Evolutionary conservation across 64 coral and sea anemone genomes (phyloP).

Genomic region (Montipora foliosa): DNA sequence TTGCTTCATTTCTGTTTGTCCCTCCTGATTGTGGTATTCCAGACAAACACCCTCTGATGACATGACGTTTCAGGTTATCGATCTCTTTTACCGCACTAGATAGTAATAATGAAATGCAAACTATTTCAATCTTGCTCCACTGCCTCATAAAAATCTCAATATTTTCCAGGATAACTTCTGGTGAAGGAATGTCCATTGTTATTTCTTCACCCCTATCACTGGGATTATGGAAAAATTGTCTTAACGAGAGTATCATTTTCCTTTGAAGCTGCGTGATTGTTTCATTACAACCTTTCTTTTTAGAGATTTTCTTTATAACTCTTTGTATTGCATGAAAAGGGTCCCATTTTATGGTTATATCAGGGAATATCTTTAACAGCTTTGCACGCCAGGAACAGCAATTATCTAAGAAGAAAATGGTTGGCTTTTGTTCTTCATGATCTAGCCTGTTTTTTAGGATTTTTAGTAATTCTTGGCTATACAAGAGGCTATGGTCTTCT

Average conservation of each 20-base stretch:
- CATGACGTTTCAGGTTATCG: constrained; percentile 61
- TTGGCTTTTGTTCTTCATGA: background rate
- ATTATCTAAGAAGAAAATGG: constrained; percentile 53
- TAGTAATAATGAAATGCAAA: constrained; percentile 40
- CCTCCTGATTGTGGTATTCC: constrained; percentile 58
- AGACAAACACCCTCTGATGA: constrained; percentile 65
- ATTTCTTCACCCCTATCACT: constrained; percentile 52
- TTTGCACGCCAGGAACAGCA: constrained; percentile 59
- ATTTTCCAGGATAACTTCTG: constrained; percentile 54
- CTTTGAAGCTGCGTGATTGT: constrained; percentile 45
- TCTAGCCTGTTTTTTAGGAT: no score
- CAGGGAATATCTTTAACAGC: constrained; percentile 33
- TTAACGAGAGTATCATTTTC: constrained; percentile 49
- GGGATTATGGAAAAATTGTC: constrained; percentile 41
- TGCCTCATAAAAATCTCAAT: constrained; percentile 64
- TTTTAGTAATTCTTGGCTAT: no score
- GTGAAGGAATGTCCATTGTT: constrained; percentile 54
- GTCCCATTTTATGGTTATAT: constrained; percentile 40
- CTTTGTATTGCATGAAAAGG: constrained; percentile 72
- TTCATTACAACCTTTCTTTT: constrained; percentile 38
- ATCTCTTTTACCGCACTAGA: constrained; percentile 30
- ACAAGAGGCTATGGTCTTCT: no score
- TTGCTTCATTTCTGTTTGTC: constrained; percentile 74
- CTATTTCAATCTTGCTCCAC: constrained; percentile 48
- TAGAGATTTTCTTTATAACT: constrained; percentile 61